Percentiles rank a stretch among this genome's conserved stretches.
Evolutionary conservation across 2,797 vertebrate species (phyloP).

Genomic region (Esox lucius): DNA sequence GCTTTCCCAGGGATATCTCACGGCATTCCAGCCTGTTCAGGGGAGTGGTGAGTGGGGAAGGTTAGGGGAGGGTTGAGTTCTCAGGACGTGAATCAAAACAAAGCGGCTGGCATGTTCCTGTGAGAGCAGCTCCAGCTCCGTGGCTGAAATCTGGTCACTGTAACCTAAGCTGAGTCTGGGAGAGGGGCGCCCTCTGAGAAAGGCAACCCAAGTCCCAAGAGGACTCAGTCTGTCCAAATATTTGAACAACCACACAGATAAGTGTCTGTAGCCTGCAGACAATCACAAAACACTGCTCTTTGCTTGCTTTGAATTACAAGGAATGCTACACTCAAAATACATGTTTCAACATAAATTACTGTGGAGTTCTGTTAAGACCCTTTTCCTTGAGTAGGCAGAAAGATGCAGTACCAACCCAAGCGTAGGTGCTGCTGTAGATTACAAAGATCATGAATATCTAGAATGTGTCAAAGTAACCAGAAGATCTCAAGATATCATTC

Average conservation of each 20-base stretch:
- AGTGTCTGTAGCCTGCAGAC: constrained; percentile 17
- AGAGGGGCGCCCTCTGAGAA: constrained; percentile 16
- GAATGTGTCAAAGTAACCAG: background rate
- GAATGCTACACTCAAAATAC: background rate
- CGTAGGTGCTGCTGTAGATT: background rate
- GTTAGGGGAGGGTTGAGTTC: constrained; percentile 2
- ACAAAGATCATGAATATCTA: background rate
- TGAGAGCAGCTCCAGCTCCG: constrained; percentile 16
- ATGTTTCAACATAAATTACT: background rate
- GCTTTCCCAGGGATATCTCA: constrained; percentile 16
- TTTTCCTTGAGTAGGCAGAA: background rate
- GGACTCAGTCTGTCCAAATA: constrained; percentile 17
- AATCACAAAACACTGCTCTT: constrained; percentile 1
- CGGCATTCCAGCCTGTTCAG: background rate
- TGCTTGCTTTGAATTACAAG: background rate
- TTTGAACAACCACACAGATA: constrained; percentile 15
- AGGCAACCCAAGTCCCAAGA: constrained; percentile 1
- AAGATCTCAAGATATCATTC: background rate
- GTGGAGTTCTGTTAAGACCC: background rate
- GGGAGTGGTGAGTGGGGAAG: constrained; percentile 1
- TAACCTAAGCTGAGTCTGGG: constrained; percentile 17
- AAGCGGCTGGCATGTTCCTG: constrained; percentile 17
- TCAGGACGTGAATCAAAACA: constrained; percentile 20
- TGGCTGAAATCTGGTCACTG: constrained; percentile 10
- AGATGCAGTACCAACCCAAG: background rate